Base-by-base conservation (phyloP, 2,888 invertebrate species). In the Mactromeris polynyma region DNA sequence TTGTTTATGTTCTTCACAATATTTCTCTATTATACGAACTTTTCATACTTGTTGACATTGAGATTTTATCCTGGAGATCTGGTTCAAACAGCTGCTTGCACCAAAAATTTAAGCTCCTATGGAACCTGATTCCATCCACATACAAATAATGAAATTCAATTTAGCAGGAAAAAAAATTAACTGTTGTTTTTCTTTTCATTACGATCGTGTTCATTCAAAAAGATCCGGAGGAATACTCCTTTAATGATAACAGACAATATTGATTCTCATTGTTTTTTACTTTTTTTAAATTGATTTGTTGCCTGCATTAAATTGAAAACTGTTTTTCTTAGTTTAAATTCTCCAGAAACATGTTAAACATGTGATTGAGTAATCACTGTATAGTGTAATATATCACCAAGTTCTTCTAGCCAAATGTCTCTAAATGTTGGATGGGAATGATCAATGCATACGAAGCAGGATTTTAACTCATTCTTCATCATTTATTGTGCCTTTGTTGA, bases 381-480 rank as follows among this genome's bases (percentile, higher is more conserved):
- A 73, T 33, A 19, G 31, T 73, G 73, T 73, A 73, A 73, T 73
- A 73, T 73, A 73, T 73, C 73, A 73, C 26, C 19, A 17, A 2
- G 19, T 33, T 73, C 73, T 73, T 33, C 19, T 0, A 73, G 73
- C 73, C 73, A 33, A 73, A 73, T 36, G 73, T 73, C 73, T 73
- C 73, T 11, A 33, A 73, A 36, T 31, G 33, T 73, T 73, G 36
- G 73, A 33, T 36, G 36, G 73, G 36, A 73, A 73, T 73, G 73
- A 73, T 73, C 73, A 73, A 73, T 73, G 73, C 73, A 73, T 31
- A 73, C 11, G 33, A 73, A 73, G 73, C 73, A 73, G 73, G 73
- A 73, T 33, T 73, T 73, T 19, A 36, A 54, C 31, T 38, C 77
- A 78, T 84, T 78, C 84, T 78, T 78, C 84, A 84, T 84, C 36